A percentile compares a stretch with the other conserved stretches of the same genome.
These are phyloP conservation scores for Vulpes vulpes DNA, from an alignment of 2,113 vertebrate genomes.

Conservation along the genomic window DNA sequence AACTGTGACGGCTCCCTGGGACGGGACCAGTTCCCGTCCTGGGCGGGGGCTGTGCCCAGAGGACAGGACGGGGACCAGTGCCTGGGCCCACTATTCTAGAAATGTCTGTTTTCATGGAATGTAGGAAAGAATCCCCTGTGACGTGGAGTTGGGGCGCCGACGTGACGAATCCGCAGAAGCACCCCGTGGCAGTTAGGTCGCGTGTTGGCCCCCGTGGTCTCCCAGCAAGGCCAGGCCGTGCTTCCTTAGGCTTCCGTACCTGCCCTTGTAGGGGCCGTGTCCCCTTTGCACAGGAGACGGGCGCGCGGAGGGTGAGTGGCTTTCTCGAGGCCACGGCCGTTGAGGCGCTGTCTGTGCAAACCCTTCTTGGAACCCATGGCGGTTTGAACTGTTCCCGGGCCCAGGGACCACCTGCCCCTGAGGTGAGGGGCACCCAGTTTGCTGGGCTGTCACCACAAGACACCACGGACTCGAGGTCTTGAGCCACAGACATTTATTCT, in stretches of 20 bases:
- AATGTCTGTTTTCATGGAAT: rapidly evolving
- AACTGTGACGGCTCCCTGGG: neutral
- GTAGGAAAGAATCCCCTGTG: neutral
- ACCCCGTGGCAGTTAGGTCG: neutral
- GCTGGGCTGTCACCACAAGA: neutral
- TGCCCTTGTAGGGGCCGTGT: too few species aligned
- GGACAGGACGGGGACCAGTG: too few species aligned
- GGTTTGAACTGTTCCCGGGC: neutral
- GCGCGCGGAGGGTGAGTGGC: rapidly evolving
- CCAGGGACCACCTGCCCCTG: neutral
- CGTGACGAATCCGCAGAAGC: rapidly evolving
- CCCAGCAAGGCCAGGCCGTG: rapidly evolving
- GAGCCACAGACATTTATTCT: neutral
- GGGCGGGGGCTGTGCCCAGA: neutral
- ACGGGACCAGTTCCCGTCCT: too few species aligned
- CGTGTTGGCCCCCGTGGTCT: rapidly evolving
- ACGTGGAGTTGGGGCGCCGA: neutral
- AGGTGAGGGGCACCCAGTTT: neutral
- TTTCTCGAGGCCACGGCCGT: too few species aligned
- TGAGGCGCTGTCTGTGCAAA: too few species aligned
- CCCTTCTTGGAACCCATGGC: rapidly evolving
- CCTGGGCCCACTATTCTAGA: neutral
- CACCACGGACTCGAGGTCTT: neutral
- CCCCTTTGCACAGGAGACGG: rapidly evolving
- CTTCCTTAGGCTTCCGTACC: rapidly evolving